Evolutionary conservation across 2,797 vertebrate species (phyloP), one percentile per base, ranked within the genome.

Genomic region (Hozukius guyotensis): DNA sequence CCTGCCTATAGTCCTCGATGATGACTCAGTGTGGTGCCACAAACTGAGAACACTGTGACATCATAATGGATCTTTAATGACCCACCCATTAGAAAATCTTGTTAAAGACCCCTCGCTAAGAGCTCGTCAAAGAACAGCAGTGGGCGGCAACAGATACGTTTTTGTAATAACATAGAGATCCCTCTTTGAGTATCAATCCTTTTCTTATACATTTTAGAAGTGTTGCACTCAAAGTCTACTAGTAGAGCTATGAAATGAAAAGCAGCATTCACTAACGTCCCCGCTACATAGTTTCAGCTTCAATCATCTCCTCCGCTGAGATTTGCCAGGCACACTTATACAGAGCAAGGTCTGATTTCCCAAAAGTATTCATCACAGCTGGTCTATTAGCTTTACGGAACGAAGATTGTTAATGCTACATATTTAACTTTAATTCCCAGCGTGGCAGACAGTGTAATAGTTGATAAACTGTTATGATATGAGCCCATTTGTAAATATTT

Each of bases 21-120:
- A 75, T 71, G 75, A 85, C 27, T 87, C 70, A 74, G 74, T 67
- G 32, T 34, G n/a, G 46, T 29, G 49, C 38, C 60, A 42, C 25
- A 55, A 42, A 66, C 34, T 61, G 34, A 74, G 65, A 84, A 63
- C 5, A 1, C 55, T 16, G 63, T 80, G 81, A 83, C 88, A 78
- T 78, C 55, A 82, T 87, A 85, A 93, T 87, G 57, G 81, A 56
- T 82, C 71, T 77, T 81, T 91, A 88, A 91, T 78, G 82, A 83
- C 42, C 71, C 77, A 25, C 81, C 75, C 69, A 79, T 86, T 78
- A 74, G 62, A 72, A 49, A 49, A 70, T 69, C 72, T 78, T 64
- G 10, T 85, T 83, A 77, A 72, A 74, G 65, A 67, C 24, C 38
- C 38, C 53, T 72, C 4, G 11, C 36, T 46, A 60, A 84, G 46